These are phyloP conservation scores for Artemisiospiza belli DNA, from an alignment of 2,113 vertebrate species.

Conservation along the genomic window DNA sequence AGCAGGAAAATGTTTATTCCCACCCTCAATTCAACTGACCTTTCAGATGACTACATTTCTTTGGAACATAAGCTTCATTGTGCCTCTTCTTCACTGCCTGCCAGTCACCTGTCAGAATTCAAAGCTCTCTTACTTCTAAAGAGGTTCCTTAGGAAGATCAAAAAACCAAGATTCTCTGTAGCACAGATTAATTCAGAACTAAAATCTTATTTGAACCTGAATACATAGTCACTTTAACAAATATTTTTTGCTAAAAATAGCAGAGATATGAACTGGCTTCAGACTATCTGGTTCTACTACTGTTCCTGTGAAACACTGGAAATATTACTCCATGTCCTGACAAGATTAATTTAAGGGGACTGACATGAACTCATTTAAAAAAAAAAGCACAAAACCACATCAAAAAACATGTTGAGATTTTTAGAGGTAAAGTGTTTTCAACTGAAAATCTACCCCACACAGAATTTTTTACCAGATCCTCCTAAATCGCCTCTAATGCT, in stretches of 20 bases:
- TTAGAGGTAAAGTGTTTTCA: background rate
- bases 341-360: background rate
- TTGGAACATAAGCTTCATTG: background rate
- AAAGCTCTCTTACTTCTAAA: slow-evolving; percentile 16
- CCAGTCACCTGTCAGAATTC: slow-evolving; percentile 3
- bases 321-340: background rate
- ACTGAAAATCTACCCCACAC: background rate
- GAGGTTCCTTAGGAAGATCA: slow-evolving; percentile 23
- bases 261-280: background rate
- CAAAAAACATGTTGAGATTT: background rate
- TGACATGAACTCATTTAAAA: background rate
- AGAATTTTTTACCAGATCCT: background rate
- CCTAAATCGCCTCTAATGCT: background rate
- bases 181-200: background rate
- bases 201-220: background rate
- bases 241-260: background rate
- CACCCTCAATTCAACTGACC: background rate
- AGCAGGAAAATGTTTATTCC: slow-evolving; percentile 8
- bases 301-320: background rate
- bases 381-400: background rate
- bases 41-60: background rate
- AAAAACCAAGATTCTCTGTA: background rate
- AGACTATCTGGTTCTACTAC: background rate
- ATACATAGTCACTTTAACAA: background rate
- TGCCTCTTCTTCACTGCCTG: background rate